These are phyloP conservation scores for Yoshiicerus persimilis DNA, from an alignment of 1,140 invertebrate genomes.

Conservation along the genomic window DNA sequence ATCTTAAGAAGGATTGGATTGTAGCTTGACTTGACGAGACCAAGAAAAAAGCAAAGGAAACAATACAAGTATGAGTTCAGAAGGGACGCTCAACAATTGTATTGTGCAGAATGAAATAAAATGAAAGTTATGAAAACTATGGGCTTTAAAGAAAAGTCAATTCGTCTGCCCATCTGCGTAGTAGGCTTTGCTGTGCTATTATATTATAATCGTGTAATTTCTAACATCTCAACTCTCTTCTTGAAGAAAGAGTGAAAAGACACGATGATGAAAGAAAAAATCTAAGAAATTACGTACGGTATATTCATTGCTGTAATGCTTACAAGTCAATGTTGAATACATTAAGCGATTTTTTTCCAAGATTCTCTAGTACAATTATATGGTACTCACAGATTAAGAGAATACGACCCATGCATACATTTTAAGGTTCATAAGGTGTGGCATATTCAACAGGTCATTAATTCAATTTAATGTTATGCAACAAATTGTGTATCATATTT, in stretches of 20 bases:
- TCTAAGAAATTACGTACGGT: background rate
- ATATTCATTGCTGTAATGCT: too few species aligned
- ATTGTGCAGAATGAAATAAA: background rate
- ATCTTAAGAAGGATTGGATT: background rate
- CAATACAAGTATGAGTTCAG: background rate
- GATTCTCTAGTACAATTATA: too few species aligned
- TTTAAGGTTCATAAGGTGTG: too few species aligned
- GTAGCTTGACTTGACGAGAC: background rate
- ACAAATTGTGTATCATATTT: too few species aligned
- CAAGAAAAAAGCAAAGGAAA: background rate
- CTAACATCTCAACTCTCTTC: background rate
- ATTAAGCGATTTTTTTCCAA: too few species aligned
- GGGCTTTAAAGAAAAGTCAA: background rate
- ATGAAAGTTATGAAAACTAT: constrained; percentile 20
- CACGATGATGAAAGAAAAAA: background rate
- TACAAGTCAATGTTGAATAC: too few species aligned
- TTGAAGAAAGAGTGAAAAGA: background rate
- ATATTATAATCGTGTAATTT: background rate
- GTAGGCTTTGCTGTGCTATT: background rate
- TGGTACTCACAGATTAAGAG: too few species aligned
- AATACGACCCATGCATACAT: too few species aligned
- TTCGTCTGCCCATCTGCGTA: background rate
- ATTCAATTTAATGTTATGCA: too few species aligned
- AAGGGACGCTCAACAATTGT: background rate
- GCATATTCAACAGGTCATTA: too few species aligned